A percentile compares a stretch with the other conserved stretches of the same genome.
Evolutionary conservation across 2,113 vertebrate genomes (phyloP).

Genomic region (Rhipidura dahli): DNA sequence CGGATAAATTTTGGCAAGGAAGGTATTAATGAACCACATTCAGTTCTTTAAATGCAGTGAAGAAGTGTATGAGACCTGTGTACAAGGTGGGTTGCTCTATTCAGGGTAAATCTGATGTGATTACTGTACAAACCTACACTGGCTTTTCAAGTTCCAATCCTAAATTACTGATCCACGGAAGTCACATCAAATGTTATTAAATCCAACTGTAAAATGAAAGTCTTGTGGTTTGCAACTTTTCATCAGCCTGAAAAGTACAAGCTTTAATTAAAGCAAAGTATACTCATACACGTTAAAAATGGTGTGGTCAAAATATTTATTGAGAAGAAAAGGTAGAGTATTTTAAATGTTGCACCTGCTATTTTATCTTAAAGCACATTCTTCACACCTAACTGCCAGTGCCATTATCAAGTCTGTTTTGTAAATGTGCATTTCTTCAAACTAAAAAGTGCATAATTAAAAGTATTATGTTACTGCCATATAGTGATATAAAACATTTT

Average conservation of each 20-base stretch:
- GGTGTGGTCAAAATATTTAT: conserved; percentile 78
- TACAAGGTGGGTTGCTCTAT: conserved; percentile 19
- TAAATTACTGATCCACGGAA: conserved; percentile 37
- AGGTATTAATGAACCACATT: conserved; percentile 40
- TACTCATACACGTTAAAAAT: conserved; percentile 45
- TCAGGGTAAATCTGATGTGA: conserved; percentile 16
- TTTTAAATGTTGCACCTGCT: conserved; percentile 74
- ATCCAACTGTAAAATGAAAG: not conserved
- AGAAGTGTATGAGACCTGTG: conserved; percentile 4
- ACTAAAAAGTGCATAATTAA: conserved; percentile 76
- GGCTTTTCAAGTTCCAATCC: conserved; percentile 20
- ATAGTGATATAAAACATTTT: conserved; percentile 77
- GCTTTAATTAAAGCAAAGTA: conserved; percentile 66
- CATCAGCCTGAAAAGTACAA: conserved; percentile 50
- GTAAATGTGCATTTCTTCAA: conserved; percentile 74
- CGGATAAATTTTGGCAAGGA: conserved; percentile 33
- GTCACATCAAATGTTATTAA: conserved; percentile 37
- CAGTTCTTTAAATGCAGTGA: conserved; percentile 5
- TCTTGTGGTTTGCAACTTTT: conserved; percentile 46
- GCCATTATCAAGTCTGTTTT: conserved; percentile 76
- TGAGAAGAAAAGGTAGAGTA: conserved; percentile 69
- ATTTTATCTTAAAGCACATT: conserved; percentile 74
- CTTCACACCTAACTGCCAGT: conserved; percentile 79
- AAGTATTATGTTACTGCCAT: conserved; percentile 82
- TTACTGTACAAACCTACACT: not conserved